A percentile compares a stretch with the other conserved stretches of the same genome.
Conservation (phyloP, 1,140 invertebrate species). For the Orchesella cincta region DNA sequence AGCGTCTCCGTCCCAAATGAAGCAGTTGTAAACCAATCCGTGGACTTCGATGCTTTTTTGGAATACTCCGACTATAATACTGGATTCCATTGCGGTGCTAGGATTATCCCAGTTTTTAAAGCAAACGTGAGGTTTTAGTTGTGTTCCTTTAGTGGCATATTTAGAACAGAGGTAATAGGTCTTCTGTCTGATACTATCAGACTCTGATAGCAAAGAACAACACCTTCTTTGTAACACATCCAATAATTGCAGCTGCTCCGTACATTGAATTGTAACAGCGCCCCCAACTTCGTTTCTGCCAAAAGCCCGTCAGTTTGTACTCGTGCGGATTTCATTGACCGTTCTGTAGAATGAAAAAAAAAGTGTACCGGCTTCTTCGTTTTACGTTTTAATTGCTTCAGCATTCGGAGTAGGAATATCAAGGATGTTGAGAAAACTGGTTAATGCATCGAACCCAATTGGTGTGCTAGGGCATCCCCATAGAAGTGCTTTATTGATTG, state of each 20-base stretch:
- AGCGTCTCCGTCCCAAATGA: constrained; percentile 34
- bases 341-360: no score
- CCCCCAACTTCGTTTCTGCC: constrained; percentile 43
- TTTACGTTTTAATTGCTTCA: no score
- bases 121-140: constrained; percentile 30
- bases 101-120: constrained; percentile 33
- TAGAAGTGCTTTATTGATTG: no score
- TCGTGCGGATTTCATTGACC: no score
- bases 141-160: neutral
- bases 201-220: constrained; percentile 33
- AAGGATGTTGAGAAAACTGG: no score
- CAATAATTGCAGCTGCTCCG: constrained; percentile 43
- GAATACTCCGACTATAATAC: constrained; percentile 30
- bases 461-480: no score
- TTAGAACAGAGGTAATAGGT: constrained; percentile 24
- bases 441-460: no score
- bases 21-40: constrained; percentile 3
- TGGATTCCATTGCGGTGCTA: constrained; percentile 34
- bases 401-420: no score
- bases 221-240: constrained; percentile 25
- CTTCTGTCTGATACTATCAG: constrained; percentile 28
- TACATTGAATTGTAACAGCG: constrained; percentile 38
- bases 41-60: constrained; percentile 13
- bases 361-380: no score
- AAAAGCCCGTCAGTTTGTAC: no score